These are phyloP conservation scores for Spheniscus mendiculus DNA, from an alignment of 2,113 vertebrate genomes.

Conservation along the genomic window DNA sequence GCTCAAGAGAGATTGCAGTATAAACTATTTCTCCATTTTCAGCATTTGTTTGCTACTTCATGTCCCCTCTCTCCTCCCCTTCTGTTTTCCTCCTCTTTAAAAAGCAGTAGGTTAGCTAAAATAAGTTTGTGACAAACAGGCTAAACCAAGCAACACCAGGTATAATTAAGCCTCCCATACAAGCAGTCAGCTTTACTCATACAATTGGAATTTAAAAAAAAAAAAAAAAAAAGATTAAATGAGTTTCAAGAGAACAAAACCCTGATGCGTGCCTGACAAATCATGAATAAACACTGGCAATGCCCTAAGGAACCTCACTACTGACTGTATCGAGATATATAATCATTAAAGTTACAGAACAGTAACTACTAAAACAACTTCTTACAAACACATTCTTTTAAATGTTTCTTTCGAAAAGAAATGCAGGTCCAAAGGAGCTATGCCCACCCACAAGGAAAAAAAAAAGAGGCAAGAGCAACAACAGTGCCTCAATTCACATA, in stretches of 20 bases:
- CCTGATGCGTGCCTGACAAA: not conserved
- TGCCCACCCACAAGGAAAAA: conserved; percentile 43
- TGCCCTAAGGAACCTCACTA: not conserved
- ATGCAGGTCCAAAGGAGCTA: not conserved
- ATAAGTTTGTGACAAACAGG: not conserved
- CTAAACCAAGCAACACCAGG: not conserved
- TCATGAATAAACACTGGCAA: not conserved
- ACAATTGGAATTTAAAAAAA: not conserved
- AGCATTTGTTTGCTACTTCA: not conserved
- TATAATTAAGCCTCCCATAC: not conserved
- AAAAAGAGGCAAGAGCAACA: conserved; percentile 36
- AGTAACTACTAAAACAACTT: not conserved
- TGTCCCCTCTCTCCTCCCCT: not conserved
- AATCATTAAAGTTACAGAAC: not conserved
- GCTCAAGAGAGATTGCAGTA: not conserved
- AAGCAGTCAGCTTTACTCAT: not conserved
- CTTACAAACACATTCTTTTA: not conserved
- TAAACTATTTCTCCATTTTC: not conserved
- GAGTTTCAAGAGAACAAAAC: not conserved
- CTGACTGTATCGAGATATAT: not conserved
- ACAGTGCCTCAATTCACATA: conserved; percentile 43
- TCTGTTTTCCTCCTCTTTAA: not conserved
- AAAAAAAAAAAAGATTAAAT: not conserved
- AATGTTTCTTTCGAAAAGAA: conserved; percentile 8
- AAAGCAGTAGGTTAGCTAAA: not conserved